Evolutionary conservation across 2,888 invertebrate genomes (phyloP).

Genomic region (Sarcophaga rosellei): DNA sequence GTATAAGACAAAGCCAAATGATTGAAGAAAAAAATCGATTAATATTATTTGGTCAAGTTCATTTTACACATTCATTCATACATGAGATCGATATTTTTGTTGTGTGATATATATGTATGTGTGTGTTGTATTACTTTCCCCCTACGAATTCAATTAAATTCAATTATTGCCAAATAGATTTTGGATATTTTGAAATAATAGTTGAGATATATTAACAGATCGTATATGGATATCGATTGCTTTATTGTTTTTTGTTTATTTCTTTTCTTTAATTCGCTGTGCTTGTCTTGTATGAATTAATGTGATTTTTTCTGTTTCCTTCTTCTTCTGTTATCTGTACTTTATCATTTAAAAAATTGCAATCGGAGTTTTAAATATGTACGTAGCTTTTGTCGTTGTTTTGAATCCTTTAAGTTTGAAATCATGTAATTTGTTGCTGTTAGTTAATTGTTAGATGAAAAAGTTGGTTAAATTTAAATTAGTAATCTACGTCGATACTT

Average conservation of each 20-base stretch:
- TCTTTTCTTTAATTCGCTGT: background rate
- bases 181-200: background rate
- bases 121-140: conserved; percentile 8
- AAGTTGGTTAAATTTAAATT: too few species aligned
- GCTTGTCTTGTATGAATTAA: background rate
- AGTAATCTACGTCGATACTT: too few species aligned
- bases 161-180: conserved; percentile 33
- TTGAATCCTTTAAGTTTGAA: too few species aligned
- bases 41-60: conserved; percentile 62
- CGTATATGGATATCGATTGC: background rate
- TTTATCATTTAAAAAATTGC: background rate
- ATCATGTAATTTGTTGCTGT: too few species aligned
- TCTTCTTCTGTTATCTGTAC: background rate
- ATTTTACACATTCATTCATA: background rate
- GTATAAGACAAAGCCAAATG: conserved; percentile 27
- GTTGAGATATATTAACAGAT: background rate
- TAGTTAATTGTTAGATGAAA: too few species aligned
- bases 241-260: background rate
- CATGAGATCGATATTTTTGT: background rate
- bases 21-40: conserved; percentile 44
- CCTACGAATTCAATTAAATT: conserved; percentile 31
- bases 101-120: conserved; percentile 14
- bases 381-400: too few species aligned
- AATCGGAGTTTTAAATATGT: background rate
- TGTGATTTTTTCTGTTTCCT: background rate